Conservation (phyloP, 2,888 invertebrate genomes). For the Eudasyphora cyanicolor region DNA sequence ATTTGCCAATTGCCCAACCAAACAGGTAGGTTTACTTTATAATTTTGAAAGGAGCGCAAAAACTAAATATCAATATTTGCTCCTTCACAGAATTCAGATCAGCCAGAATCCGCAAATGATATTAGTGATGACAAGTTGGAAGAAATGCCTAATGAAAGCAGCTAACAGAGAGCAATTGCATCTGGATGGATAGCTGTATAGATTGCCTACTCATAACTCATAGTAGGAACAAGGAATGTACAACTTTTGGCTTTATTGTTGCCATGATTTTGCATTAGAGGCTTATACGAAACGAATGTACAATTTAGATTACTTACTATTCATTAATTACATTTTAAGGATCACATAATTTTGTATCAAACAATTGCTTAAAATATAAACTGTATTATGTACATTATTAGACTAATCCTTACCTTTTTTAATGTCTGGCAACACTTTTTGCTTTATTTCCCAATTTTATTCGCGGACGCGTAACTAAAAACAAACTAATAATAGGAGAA, state of each 20-base stretch:
- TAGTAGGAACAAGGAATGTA: constrained; percentile 18
- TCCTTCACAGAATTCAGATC: background rate
- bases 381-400: too few species aligned
- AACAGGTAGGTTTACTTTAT: constrained; percentile 73
- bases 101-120: constrained; percentile 8
- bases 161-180: constrained; percentile 40
- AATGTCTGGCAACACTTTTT: too few species aligned
- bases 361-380: background rate
- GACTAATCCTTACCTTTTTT: too few species aligned
- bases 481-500: too few species aligned
- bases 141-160: constrained; percentile 20
- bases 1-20: constrained; percentile 92
- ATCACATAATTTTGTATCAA: background rate
- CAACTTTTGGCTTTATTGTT: too few species aligned
- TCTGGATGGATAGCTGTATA: background rate
- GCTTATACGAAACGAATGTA: constrained; percentile 54
- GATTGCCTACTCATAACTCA: too few species aligned
- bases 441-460: too few species aligned
- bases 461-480: too few species aligned
- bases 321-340: background rate
- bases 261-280: constrained; percentile 37
- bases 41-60: background rate
- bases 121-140: background rate
- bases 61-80: background rate
- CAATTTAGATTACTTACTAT: constrained; percentile 40